phyloP scores from a whole-genome alignment of 2,113 vertebrate genomes.

The Okapia johnstoni region DNA sequence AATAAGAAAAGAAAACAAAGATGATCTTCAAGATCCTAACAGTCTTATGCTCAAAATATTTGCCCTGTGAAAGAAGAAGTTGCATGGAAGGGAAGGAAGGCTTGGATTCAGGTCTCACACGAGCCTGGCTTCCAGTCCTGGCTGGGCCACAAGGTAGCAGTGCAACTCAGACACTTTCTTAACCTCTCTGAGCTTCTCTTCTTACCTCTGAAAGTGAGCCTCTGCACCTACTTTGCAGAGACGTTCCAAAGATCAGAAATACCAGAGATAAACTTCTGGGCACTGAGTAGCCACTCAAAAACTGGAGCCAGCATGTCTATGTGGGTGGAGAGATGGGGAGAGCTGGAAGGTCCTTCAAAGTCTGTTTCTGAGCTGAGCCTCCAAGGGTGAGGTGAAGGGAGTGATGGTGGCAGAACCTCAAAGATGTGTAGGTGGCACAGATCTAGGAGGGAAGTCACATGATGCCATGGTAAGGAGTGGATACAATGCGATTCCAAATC shows the following conservation, averaged over 20 bases:
- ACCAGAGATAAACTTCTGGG: not conserved
- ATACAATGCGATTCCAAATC: not conserved
- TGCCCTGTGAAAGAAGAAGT: not conserved
- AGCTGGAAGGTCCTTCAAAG: not conserved
- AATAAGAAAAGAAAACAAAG: constrained; percentile 19
- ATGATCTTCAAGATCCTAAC: not conserved
- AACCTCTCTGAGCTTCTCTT: not conserved
- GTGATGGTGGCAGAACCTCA: not conserved
- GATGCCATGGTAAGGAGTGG: not conserved
- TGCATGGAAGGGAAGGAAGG: not conserved
- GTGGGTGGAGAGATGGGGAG: not conserved
- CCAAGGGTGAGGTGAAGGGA: not conserved
- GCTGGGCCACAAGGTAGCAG: not conserved
- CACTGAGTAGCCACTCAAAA: not conserved
- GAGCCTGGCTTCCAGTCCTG: not conserved
- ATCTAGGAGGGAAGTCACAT: not conserved
- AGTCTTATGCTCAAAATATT: not conserved
- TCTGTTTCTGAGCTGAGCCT: not conserved
- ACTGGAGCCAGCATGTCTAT: not conserved
- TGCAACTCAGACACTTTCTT: not conserved
- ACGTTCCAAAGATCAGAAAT: not conserved
- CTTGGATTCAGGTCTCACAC: not conserved
- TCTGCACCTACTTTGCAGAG: not conserved
- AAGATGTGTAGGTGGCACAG: not conserved
- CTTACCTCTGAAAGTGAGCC: not conserved